Percentiles rank a stretch among this genome's conserved stretches.
These are phyloP conservation scores for Ammospiza maritima DNA, from an alignment of 2,797 vertebrate species.

Conservation along the genomic window DNA sequence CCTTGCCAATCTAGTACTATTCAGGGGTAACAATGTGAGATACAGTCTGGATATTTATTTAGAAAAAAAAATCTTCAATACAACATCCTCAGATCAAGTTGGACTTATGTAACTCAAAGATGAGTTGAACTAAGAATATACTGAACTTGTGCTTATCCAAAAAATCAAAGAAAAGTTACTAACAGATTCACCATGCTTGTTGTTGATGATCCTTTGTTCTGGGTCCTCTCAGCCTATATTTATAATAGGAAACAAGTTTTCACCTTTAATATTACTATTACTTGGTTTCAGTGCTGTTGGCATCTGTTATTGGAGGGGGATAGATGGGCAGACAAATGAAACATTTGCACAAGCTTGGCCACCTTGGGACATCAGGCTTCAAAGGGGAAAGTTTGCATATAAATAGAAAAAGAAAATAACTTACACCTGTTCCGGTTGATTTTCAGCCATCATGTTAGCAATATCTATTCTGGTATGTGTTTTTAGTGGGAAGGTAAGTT, in stretches of 20 bases:
- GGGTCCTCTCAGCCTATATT: background rate
- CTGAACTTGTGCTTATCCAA: background rate
- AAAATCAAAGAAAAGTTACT: background rate
- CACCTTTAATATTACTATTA: background rate
- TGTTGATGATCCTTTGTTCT: background rate
- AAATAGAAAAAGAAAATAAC: slow-evolving; percentile 66
- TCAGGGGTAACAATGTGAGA: slow-evolving; percentile 7
- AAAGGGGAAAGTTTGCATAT: background rate
- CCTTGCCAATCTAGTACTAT: background rate
- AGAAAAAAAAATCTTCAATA: background rate
- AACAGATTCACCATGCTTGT: background rate
- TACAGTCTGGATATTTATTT: background rate
- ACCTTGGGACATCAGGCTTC: background rate
- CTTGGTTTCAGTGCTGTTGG: background rate
- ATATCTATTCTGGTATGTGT: slow-evolving; percentile 70
- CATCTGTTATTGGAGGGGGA: background rate
- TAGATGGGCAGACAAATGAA: background rate
- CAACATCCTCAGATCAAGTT: background rate
- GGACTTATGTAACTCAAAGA: background rate
- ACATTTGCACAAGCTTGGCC: background rate
- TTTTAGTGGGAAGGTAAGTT: slow-evolving; percentile 78
- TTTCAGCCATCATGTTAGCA: slow-evolving; percentile 75
- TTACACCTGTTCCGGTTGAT: slow-evolving; percentile 81
- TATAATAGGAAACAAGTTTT: background rate
- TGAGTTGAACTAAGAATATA: background rate